Percentiles rank a stretch among this genome's conserved stretches.
Conservation (phyloP, 2,888 invertebrate genomes). For the Hemithea aestivaria region DNA sequence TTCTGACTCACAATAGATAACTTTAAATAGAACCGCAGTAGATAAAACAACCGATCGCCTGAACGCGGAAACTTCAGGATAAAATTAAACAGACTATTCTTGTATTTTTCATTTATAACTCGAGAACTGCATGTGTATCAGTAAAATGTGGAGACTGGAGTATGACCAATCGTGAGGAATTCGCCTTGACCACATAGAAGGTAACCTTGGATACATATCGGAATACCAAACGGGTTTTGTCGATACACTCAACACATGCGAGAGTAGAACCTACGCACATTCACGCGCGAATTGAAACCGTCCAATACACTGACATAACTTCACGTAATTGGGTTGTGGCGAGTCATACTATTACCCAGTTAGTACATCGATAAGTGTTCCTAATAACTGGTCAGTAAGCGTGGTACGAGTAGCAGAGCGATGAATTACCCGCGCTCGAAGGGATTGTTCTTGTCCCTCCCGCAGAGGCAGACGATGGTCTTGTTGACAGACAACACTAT, state of each 20-base stretch:
- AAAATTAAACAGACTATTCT: conserved; percentile 41
- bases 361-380: conserved; percentile 34
- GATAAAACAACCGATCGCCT: conserved; percentile 44
- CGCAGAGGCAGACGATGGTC: conserved; percentile 76
- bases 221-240: conserved; percentile 51
- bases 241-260: conserved; percentile 17
- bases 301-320: conserved; percentile 14
- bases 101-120: conserved; percentile 27
- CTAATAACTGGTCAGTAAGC: conserved; percentile 40
- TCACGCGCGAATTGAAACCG: conserved; percentile 13
- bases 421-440: conserved; percentile 76
- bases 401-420: conserved; percentile 46
- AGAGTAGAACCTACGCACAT: conserved; percentile 7
- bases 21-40: conserved; percentile 50
- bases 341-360: conserved; percentile 27
- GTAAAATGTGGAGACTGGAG: conserved; percentile 35
- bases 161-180: conserved; percentile 49
- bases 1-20: conserved; percentile 47
- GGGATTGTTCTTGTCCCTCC: conserved; percentile 67
- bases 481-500: conserved; percentile 75
- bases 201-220: conserved; percentile 55
- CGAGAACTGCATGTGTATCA: conserved; percentile 25
- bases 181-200: conserved; percentile 62
- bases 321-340: conserved; percentile 21
- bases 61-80: conserved; percentile 39